Evolutionary conservation across 1,140 invertebrate genomes (phyloP).

Genomic region (Drosophila nigrodunni): DNA sequence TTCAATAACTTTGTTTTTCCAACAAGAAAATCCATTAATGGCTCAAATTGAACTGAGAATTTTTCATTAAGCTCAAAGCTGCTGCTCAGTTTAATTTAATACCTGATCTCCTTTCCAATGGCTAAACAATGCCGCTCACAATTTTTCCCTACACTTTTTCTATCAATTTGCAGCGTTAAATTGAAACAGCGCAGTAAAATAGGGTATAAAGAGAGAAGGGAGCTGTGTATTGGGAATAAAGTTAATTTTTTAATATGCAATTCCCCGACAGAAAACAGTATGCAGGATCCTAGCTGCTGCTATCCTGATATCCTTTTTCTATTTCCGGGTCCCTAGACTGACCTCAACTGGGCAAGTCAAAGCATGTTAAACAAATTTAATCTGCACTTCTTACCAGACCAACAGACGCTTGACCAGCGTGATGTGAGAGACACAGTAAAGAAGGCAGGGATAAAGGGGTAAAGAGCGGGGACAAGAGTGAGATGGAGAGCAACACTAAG

Average conservation of each 20-base stretch:
- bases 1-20: conserved; percentile 2
- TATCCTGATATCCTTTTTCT: neutral
- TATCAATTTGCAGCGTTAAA: conserved; percentile 64
- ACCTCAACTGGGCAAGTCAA: conserved; percentile 60
- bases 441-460: too few relatives aligned
- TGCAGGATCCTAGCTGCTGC: conserved; percentile 24
- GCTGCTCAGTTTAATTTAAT: conserved; percentile 58
- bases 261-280: conserved; percentile 62
- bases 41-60: conserved; percentile 14
- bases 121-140: conserved; percentile 54
- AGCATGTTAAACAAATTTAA: conserved; percentile 83
- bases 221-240: conserved; percentile 43
- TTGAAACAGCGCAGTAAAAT: conserved; percentile 30
- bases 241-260: conserved; percentile 83
- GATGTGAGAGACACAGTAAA: neutral
- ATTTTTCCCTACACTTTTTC: conserved; percentile 23
- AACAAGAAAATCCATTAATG: neutral
- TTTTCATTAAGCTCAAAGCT: conserved; percentile 42
- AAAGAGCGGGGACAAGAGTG: too few relatives aligned
- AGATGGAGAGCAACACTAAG: neutral
- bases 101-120: conserved; percentile 25
- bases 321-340: conserved; percentile 21
- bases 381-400: conserved; percentile 75
- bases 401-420: conserved; percentile 39
- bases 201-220: neutral